Evolutionary conservation across 2,113 vertebrate species (phyloP), one percentile per base, ranked within the genome.

Genomic region (Poecilia latipinna): DNA sequence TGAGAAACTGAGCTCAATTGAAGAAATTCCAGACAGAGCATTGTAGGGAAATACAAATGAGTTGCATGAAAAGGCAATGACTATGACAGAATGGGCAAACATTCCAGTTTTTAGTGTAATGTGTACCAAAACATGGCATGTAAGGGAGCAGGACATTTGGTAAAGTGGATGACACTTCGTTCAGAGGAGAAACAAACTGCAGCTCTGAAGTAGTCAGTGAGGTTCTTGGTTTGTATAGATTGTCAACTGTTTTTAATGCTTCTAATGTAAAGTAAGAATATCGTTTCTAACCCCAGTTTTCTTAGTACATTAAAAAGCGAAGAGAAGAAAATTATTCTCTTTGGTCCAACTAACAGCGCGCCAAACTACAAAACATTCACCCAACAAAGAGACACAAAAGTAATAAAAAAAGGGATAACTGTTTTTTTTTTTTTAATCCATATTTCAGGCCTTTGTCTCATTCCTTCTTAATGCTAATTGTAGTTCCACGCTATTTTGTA

Each of bases 261-360:
- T 68, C 15, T 76, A 44, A 67, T 31, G 48, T 19, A 11, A 24
- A 42, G 75, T 65, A 66, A 75, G 60, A 51, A 65, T 60, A 70
- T 39, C 12, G 13, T 26, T 44, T 44, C 65, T 7, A 54, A 69
- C 54, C 80, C 77, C 66, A 60, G 1, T 2, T 22, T 73, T 70
- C n/a, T 68, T 63, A 37, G 44, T 78, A 33, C 63, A 87, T 22
- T 29, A 42, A 31, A 83, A 88, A 83, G 82, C 78, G 79, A 54
- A 72, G 72, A 89, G 89, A 68, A 82, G 12, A 87, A 78, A 81
- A 1, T 77, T 65, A 86, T 75, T 74, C 77, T 87, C 82, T 72
- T 61, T 61, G 80, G 88, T 75, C 75, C 72, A 60, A 64, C 61
- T 79, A 77, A 78, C 61, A 78, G 68, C 44, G 61, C 22, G 32